Conservation (phyloP, 2,888 invertebrate species). For the Ypsolopha sequella region DNA sequence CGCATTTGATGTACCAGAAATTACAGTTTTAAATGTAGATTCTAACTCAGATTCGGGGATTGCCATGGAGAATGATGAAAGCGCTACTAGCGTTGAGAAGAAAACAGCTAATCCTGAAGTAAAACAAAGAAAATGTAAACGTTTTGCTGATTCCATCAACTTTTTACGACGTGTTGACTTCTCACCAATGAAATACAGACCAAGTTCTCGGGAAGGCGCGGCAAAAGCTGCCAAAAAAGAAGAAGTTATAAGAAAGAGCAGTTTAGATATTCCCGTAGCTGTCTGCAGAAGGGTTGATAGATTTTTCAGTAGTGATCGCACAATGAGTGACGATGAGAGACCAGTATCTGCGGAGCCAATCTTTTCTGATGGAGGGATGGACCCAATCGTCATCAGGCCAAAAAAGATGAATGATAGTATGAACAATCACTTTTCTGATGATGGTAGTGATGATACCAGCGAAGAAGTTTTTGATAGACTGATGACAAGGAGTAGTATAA, state of each 20-base stretch:
- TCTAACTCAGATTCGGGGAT: conserved; percentile 63
- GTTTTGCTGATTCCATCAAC: conserved; percentile 59
- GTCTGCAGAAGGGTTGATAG: conserved; percentile 20
- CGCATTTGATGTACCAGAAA: conserved; percentile 38
- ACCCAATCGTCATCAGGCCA: conserved; percentile 39
- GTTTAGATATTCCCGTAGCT: conserved; percentile 35
- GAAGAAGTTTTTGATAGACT: conserved; percentile 62
- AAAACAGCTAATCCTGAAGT: conserved; percentile 1
- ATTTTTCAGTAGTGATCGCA: conserved; percentile 33
- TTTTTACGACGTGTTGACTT: conserved; percentile 59
- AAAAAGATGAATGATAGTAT: conserved; percentile 58
- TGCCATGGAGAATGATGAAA: conserved; percentile 53
- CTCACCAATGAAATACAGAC: conserved; percentile 62
- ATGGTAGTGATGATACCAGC: conserved; percentile 62
- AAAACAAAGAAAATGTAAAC: conserved; percentile 44
- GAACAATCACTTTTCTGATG: conserved; percentile 64
- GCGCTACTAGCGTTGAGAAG: conserved; percentile 33
- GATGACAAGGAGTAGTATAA: conserved; percentile 56
- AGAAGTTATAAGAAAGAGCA: conserved; percentile 51
- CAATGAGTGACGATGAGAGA: conserved; percentile 50
- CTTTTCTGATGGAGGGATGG: conserved; percentile 39
- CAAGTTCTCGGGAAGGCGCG: conserved; percentile 34
- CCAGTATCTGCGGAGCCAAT: conserved; percentile 29
- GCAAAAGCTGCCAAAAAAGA: conserved; percentile 24
- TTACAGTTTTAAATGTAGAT: conserved; percentile 35